Evolutionary conservation across 1,140 invertebrate species (phyloP), one percentile per base, ranked within the genome.

Genomic region (Dendroctonus ponderosae): DNA sequence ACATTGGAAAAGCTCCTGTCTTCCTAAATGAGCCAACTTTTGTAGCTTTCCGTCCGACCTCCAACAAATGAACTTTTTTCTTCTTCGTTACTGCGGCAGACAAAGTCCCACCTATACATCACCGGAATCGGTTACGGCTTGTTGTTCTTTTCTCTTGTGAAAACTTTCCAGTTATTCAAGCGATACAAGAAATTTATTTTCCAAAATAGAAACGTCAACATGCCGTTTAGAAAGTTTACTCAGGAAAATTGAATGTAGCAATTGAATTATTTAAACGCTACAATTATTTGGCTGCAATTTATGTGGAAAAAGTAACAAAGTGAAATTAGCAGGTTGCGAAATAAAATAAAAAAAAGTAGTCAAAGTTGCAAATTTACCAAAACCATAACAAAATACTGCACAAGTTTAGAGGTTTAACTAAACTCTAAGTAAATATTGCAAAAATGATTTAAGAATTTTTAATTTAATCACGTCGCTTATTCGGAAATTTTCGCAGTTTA

Each of bases 21-120:
- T 71, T 70, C 71, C 67, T 75, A 77, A 77, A 77, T 77, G 76
- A 77, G 75, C 71, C 76, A 75, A 75, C 72, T 76, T 76, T 69
- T 71, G 72, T 69, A 71, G 67, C 68, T 74, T 76, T 75, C 72
- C 74, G 73, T 72, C 70, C 70, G 74, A 76, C 72, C 74, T 75
- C 70, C 74, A 67, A 72, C 72, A 75, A 76, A 75, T 75, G 71
- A 75, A 76, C 74, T 76, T 78, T 76, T 75, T 75, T 74, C 70
- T 60, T 67, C 70, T 69, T 68, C 64, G 62, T 67, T 71, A 69
- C 69, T 69, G 74, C 72, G 70, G 66, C 69, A 65, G 62, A 66
- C 62, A 62, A 67, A 68, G 65, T 72, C 75, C 70, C 69, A 75
- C 71, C 76, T 76, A 77, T 77, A 75, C 68, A 76, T 77, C 74